These are phyloP conservation scores for Tarsius wallacei DNA, from an alignment of 2,797 vertebrate species.

Conservation along the genomic window DNA sequence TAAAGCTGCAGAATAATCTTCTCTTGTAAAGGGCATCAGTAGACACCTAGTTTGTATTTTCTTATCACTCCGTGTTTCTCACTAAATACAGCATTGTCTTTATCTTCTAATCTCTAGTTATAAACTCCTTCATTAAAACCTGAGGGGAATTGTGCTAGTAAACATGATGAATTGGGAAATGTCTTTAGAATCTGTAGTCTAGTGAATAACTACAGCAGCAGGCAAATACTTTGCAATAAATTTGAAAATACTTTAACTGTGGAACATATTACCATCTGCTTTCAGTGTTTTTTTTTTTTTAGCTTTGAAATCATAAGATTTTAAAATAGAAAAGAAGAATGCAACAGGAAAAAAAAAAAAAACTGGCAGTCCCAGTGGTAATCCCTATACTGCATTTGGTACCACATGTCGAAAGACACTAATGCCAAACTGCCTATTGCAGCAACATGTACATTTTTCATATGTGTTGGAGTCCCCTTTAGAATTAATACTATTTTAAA, in stretches of 20 bases:
- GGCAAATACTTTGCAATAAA: constrained; percentile 71
- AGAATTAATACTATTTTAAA: neutral
- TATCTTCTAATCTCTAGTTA: constrained; percentile 68
- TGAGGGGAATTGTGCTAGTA: constrained; percentile 33
- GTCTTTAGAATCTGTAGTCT: constrained; percentile 60
- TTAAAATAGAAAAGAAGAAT: constrained; percentile 50
- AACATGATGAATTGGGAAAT: constrained; percentile 66
- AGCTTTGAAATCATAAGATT: neutral
- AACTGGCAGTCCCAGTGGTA: constrained; percentile 5
- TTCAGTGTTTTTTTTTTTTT: neutral
- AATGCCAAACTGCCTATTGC: constrained; percentile 8
- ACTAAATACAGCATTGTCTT: constrained; percentile 59
- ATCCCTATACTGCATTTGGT: neutral
- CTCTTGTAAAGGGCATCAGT: constrained; percentile 44
- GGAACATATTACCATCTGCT: constrained; percentile 33
- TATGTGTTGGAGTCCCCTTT: constrained; percentile 9
- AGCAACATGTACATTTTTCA: constrained; percentile 3
- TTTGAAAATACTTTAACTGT: constrained; percentile 69
- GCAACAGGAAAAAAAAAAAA: neutral
- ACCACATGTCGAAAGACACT: constrained; percentile 26
- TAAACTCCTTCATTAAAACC: constrained; percentile 66
- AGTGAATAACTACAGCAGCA: constrained; percentile 49
- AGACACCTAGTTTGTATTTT: constrained; percentile 59
- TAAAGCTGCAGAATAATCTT: constrained; percentile 42
- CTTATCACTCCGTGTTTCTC: constrained; percentile 62